Base-by-base conservation (phyloP, 2,888 invertebrate species). In the Mythimna vitellina region DNA sequence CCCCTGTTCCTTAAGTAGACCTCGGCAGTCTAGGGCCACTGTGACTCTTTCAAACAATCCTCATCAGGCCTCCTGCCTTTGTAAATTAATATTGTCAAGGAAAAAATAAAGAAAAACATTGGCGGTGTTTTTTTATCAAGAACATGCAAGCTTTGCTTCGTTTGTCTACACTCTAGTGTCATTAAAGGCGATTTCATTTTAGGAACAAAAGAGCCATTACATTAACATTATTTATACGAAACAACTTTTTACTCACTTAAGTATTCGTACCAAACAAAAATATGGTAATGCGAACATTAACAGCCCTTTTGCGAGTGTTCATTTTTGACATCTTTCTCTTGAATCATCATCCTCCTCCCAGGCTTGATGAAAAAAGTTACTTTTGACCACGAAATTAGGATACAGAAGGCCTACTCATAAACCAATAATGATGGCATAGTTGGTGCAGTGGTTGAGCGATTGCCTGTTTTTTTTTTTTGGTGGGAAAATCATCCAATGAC, bases 311-410 rank as follows among this genome's bases (percentile, higher is more conserved):
- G 79, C 68, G 73, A 73, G 68, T 66, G 58, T 77, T 84, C 65
- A 75, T 73, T 81, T 76, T 80, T 68, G 75, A 72, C 77, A 85
- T 77, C 77, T 75, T 75, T 75, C 57, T 57, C 42, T 25, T 42
- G 54, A 46, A n/a, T n/a, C 51, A 46, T 38, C 53, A n/a, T n/a
- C 58, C 67, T 58, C 49, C 49, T 75, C 32, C 63, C 63, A 72
- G 69, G 69, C 68, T 75, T 86, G 85, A 85, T 86, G 83, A 85
- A 85, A 86, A 85, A 85, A 86, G 81, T 85, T 84, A 0, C 51
- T 62, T 65, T 75, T 38, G n/a, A 29, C 58, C 60, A 54, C 51
- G 3, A n/a, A 9, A 49, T 17, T 60, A 10, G 12, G 5, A 17
- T 0, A 10, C 51, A 79, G 73, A 77, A 79, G 54, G 4, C 2